phyloP scores from a whole-genome alignment of 2,888 invertebrate genomes.

The Alsophila aescularia region DNA sequence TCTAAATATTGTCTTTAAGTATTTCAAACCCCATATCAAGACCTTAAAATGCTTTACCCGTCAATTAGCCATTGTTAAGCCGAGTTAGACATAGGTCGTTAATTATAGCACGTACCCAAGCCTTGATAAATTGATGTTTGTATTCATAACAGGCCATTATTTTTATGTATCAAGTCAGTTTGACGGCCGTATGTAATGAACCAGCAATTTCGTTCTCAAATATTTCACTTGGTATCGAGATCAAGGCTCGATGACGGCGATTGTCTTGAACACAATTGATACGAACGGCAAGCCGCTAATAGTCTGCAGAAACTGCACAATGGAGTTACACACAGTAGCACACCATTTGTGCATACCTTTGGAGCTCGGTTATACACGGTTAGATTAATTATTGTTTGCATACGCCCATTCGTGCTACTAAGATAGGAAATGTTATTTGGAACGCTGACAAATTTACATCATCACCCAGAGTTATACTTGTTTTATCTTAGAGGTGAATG shows the following conservation, averaged over 20 bases:
- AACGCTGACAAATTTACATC: too few relatives aligned
- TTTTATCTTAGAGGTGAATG: too few relatives aligned
- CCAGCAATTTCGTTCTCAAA: conserved; percentile 34
- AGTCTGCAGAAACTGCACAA: conserved; percentile 19
- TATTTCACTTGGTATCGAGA: conserved; percentile 37
- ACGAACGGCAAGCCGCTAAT: conserved; percentile 15
- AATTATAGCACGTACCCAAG: conserved; percentile 12
- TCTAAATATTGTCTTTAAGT: background rate
- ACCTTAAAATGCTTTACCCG: conserved; percentile 15
- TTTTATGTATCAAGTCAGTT: conserved; percentile 22
- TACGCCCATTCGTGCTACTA: too few relatives aligned
- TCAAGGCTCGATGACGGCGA: conserved; percentile 37
- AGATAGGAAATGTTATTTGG: background rate
- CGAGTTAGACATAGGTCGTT: conserved; percentile 10
- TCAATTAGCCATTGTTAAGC: conserved; percentile 19
- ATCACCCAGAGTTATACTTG: too few relatives aligned
- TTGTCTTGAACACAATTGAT: conserved; percentile 33
- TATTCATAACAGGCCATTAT: conserved; percentile 22
- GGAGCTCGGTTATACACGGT: background rate
- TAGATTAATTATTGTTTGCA: background rate
- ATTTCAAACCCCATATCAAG: background rate
- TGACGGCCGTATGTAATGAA: conserved; percentile 34
- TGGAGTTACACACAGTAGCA: background rate
- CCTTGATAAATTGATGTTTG: conserved; percentile 21
- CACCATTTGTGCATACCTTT: background rate